Conservation (phyloP, 2,113 vertebrate species). For the Andinoacara biseriatus region DNA sequence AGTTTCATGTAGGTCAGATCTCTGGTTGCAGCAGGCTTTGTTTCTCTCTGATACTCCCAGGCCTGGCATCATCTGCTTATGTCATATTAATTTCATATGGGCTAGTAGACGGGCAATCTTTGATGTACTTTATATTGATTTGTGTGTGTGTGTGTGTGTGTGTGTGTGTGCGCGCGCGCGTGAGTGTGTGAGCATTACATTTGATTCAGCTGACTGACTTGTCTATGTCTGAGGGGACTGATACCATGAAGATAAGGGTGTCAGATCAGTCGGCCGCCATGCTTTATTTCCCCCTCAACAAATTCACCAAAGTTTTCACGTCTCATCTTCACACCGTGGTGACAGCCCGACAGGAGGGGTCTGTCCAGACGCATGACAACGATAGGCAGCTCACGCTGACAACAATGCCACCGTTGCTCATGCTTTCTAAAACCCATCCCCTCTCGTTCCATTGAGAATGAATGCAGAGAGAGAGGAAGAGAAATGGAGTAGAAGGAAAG, state of each 20-base stretch:
- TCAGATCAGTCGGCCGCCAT: conserved; percentile 69
- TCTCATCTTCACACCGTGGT: conserved; percentile 46
- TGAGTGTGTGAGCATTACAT: conserved; percentile 36
- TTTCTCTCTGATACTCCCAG: conserved; percentile 9
- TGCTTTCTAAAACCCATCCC: conserved; percentile 61
- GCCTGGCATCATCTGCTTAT: conserved; percentile 70
- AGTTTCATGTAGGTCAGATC: conserved; percentile 70
- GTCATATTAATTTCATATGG: conserved; percentile 76
- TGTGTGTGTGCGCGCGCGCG: too few relatives aligned
- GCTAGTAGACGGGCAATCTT: conserved; percentile 59
- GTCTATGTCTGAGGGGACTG: conserved; percentile 42
- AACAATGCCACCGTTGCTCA: conserved; percentile 62
- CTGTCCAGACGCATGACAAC: conserved; percentile 52
- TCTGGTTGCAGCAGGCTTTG: conserved; percentile 14
- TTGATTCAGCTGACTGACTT: conserved; percentile 62
- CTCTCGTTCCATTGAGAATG: conserved; percentile 51
- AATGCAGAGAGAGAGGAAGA: conserved; percentile 9
- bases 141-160: background rate
- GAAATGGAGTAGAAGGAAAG: conserved; percentile 1
- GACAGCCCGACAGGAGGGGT: conserved; percentile 68
- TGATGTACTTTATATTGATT: conserved; percentile 54
- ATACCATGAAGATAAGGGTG: conserved; percentile 72
- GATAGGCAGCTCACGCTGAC: conserved; percentile 70
- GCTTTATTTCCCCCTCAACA: conserved; percentile 71
- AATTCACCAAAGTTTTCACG: conserved; percentile 66